These are phyloP conservation scores for Tetranychus truncatus DNA, from an alignment of 2,888 invertebrate species.

Conservation along the genomic window DNA sequence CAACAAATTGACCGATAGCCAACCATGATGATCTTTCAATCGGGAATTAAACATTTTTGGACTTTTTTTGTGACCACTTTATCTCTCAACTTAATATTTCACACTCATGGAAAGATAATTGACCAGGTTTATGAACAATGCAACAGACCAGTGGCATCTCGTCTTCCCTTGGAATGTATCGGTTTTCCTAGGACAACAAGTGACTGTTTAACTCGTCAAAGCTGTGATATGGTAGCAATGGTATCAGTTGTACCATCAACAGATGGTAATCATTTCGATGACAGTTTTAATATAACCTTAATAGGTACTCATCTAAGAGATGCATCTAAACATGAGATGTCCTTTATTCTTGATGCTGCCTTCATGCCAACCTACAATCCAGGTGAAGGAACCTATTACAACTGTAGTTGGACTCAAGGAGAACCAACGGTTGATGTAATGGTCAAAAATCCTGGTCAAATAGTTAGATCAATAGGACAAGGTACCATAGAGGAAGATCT, in stretches of 20 bases:
- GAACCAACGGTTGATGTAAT: background rate
- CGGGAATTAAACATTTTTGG: too few relatives aligned
- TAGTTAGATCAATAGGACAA: background rate
- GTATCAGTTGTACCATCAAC: background rate
- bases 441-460: background rate
- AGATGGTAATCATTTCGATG: background rate
- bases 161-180: background rate
- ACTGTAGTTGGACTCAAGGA: background rate
- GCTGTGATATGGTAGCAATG: background rate
- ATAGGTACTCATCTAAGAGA: background rate
- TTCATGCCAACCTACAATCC: background rate
- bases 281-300: background rate
- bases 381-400: background rate
- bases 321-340: background rate
- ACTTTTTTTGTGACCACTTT: too few relatives aligned
- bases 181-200: background rate
- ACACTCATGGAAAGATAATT: background rate
- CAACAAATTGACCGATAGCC: too few relatives aligned
- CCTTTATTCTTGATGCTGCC: background rate
- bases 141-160: background rate
- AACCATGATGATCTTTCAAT: too few relatives aligned
- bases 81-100: background rate
- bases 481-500: background rate
- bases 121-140: background rate
- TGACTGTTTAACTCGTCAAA: background rate